phyloP scores from a whole-genome alignment of 2,113 vertebrate genomes.

The Phalacrocorax pelagicus region DNA sequence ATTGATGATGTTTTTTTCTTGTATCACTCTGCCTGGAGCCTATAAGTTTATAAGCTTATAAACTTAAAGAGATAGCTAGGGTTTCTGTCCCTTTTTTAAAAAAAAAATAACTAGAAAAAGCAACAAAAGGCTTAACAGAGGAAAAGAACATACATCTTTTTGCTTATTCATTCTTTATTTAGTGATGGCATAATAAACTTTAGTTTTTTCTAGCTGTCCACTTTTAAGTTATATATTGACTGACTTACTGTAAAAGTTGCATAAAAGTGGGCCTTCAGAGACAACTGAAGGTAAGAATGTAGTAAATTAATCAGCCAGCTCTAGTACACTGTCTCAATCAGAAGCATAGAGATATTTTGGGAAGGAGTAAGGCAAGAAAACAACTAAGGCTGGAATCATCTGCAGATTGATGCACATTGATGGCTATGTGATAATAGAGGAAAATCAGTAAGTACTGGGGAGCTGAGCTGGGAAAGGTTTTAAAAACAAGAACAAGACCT shows the following conservation, averaged over 20 bases:
- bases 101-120: background rate
- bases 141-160: background rate
- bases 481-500: background rate
- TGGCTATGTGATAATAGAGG: background rate
- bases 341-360: background rate
- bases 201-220: rapidly evolving
- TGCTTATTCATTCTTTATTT: background rate
- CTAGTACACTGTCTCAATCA: background rate
- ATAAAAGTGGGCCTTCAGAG: background rate
- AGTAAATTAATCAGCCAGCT: background rate
- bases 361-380: background rate
- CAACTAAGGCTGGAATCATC: background rate
- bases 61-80: background rate
- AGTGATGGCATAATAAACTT: background rate
- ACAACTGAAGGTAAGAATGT: background rate
- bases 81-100: background rate
- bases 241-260: background rate
- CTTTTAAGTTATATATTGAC: background rate
- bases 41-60: background rate
- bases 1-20: background rate
- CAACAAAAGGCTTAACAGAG: background rate
- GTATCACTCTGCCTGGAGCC: background rate
- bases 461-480: background rate
- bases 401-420: background rate
- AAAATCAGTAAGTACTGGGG: background rate